A percentile compares a stretch with the other conserved stretches of the same genome.
Conservation (phyloP, 1,140 invertebrate genomes). For the Maniola jurtina region DNA sequence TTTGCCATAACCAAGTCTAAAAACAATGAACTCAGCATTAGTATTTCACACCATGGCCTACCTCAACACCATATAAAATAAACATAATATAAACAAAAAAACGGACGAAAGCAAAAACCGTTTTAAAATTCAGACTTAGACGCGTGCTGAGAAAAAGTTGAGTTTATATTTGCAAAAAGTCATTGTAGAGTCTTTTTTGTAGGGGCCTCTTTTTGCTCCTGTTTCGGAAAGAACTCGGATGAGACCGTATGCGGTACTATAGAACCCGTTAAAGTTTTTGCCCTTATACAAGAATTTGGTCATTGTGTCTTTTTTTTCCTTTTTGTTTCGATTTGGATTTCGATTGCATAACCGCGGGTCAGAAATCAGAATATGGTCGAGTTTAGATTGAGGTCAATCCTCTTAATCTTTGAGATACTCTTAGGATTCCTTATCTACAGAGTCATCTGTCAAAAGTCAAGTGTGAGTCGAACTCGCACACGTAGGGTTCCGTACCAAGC, state of each 20-base stretch:
- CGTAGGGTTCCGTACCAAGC: too few relatives aligned
- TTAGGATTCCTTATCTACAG: too few relatives aligned
- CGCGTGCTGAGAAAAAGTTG: conserved; percentile 65
- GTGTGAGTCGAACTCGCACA: too few relatives aligned
- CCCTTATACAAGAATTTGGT: conserved; percentile 48
- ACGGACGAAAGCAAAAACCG: conserved; percentile 46
- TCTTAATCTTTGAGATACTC: too few relatives aligned
- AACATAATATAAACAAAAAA: conserved; percentile 37
- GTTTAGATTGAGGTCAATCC: conserved; percentile 37
- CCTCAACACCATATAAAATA: conserved; percentile 46
- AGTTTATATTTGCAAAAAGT: conserved; percentile 62
- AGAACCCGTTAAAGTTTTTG: conserved; percentile 66
- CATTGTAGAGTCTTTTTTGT: conserved; percentile 56
- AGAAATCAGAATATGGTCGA: conserved; percentile 38
- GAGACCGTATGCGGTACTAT: conserved; percentile 43
- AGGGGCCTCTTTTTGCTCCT: conserved; percentile 56
- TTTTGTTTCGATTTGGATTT: conserved; percentile 22
- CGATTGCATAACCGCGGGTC: conserved; percentile 53
- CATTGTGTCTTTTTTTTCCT: conserved; percentile 47
- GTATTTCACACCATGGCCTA: conserved; percentile 42
- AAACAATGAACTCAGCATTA: conserved; percentile 30
- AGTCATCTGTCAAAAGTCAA: too few relatives aligned
- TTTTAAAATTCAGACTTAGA: conserved; percentile 62
- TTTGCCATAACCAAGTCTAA: not conserved
- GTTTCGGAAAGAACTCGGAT: conserved; percentile 54